These are phyloP conservation scores for Scaptomyza polygonia DNA, from an alignment of 2,888 invertebrate species.

Conservation along the genomic window DNA sequence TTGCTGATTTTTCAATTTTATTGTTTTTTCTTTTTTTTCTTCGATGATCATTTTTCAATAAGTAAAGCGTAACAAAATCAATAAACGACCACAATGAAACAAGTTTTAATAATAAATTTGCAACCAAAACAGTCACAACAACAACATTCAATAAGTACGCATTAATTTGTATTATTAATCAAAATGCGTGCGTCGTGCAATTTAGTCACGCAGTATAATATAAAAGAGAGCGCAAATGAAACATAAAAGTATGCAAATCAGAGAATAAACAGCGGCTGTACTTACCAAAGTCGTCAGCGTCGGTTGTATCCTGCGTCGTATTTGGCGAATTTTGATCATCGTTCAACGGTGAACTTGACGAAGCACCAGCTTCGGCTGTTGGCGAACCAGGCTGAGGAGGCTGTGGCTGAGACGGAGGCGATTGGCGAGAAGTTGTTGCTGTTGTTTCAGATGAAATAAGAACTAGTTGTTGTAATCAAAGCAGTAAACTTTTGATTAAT, in stretches of 20 bases:
- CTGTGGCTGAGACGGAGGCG: no score
- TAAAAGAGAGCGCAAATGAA: slow-evolving; percentile 46
- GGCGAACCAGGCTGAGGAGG: slow-evolving; percentile 54
- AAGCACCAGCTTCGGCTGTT: slow-evolving; percentile 49
- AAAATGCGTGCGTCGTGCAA: slow-evolving; percentile 46
- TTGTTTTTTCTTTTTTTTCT: slow-evolving; percentile 38
- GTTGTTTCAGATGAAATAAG: no score
- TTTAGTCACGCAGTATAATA: slow-evolving; percentile 55
- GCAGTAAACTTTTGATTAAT: no score
- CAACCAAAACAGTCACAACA: slow-evolving; percentile 44
- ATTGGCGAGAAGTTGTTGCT: slow-evolving; percentile 70
- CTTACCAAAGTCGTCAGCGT: slow-evolving; percentile 83
- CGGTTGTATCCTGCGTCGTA: slow-evolving; percentile 58
- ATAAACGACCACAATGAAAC: slow-evolving; percentile 40
- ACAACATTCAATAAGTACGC: slow-evolving; percentile 71
- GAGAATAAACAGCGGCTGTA: slow-evolving; percentile 34
- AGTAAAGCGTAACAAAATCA: slow-evolving; percentile 46
- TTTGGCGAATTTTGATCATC: slow-evolving; percentile 71
- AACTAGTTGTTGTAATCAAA: no score
- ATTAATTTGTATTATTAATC: slow-evolving; percentile 41
- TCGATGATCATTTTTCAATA: slow-evolving; percentile 29
- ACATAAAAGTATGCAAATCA: slow-evolving; percentile 40
- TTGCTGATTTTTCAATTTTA: slow-evolving; percentile 13
- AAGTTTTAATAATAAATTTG: slow-evolving; percentile 31
- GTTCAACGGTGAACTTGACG: slow-evolving; percentile 41